These are phyloP conservation scores for Anthonomus grandis DNA, from an alignment of 1,140 invertebrate genomes.

Conservation along the genomic window DNA sequence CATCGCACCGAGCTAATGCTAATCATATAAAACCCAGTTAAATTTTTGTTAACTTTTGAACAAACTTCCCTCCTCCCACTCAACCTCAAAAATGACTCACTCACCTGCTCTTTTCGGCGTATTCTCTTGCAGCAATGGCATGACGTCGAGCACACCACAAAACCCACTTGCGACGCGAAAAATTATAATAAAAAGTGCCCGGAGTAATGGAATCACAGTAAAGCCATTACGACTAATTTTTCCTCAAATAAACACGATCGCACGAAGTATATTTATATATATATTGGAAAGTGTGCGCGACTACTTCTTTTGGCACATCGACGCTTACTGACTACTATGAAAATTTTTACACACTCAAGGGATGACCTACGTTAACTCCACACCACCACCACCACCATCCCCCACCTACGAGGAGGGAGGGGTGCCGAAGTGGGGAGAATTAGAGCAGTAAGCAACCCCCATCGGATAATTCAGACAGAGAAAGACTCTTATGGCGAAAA, in stretches of 20 bases:
- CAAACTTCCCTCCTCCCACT: too few relatives aligned
- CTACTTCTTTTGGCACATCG: constrained; percentile 26
- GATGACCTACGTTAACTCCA: constrained; percentile 30
- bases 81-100: too few relatives aligned
- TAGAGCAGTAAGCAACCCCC: constrained; percentile 19
- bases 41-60: too few relatives aligned
- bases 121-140: constrained; percentile 21
- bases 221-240: background rate
- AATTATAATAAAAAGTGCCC: background rate
- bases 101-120: constrained; percentile 22
- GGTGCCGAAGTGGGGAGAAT: constrained; percentile 11
- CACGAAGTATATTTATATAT: too few relatives aligned
- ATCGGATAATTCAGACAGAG: constrained; percentile 10
- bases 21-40: too few relatives aligned
- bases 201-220: constrained; percentile 1
- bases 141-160: background rate
- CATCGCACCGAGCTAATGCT: too few relatives aligned
- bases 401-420: constrained; percentile 7
- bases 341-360: constrained; percentile 30
- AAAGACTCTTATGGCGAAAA: background rate
- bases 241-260: background rate
- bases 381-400: constrained; percentile 12
- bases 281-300: constrained; percentile 21
- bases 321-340: constrained; percentile 26
- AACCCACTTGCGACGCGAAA: too few relatives aligned